Evolutionary conservation across 2,113 vertebrate species (phyloP), one percentile per base, ranked within the genome.

Genomic region (Neopipo cinnamomea): DNA sequence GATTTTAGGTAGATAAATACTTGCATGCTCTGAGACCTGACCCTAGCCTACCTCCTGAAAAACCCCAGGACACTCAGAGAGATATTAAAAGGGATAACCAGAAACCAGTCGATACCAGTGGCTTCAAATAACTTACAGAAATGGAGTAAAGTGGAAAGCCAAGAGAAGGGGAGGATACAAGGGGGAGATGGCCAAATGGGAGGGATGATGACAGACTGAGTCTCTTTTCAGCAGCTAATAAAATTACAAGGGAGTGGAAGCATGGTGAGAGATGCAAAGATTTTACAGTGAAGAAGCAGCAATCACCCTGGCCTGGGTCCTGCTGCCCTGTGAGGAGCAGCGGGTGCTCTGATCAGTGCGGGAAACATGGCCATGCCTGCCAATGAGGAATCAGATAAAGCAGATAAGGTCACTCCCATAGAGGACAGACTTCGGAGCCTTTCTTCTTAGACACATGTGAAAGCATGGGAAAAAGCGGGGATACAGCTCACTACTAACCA

Each of bases 371-470:
- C 6, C 1, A 4, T 82, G 52, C 62, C 56, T 85, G 65, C 62
- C 85, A 88, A 11, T 0, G 1, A 47, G 0, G 4, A 33, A 4
- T 47, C 24, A 63, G 81, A 94, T 85, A 39, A 14, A 87, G 66
- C 27, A 82, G 93, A 94, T 94, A 92, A 75, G 20, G 50, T 91
- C 49, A 61, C 67, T 92, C 86, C 91, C 58, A 83, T 63, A 50
- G 27, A 81, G 73, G 73, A 74, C 37, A 91, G 42, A 12, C 35
- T 87, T 86, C 3, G 0, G 68, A 85, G 52, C 42, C 84, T 89
- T 89, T 89, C 84, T 81, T 92, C 78, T 91, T 42, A 47, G 62
- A 23, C 23, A 12, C 28, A 50, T 0, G 1, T 31, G 42, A 81
- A 77, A 46, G 8, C 68, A 77, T 35, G 56, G 84, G 77, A 78